These are phyloP conservation scores for Vidua macroura DNA, from an alignment of 2,113 vertebrate species.

Conservation along the genomic window DNA sequence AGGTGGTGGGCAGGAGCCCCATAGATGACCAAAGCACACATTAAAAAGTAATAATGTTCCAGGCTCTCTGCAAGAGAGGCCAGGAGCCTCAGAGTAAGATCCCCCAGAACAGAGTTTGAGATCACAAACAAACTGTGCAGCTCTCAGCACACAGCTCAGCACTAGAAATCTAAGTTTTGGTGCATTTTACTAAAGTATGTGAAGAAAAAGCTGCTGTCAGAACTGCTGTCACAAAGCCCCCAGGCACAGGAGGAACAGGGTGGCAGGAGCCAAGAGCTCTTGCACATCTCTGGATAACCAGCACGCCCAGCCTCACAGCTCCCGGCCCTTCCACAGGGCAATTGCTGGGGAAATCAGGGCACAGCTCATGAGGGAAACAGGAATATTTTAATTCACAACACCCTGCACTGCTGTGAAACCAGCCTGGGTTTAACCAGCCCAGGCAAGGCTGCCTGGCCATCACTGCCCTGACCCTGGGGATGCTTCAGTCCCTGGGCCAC, in stretches of 20 bases:
- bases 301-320: background rate
- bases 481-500: background rate
- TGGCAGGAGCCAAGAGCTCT: background rate
- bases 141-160: background rate
- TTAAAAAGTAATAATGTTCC: background rate
- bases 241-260: background rate
- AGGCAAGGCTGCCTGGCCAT: background rate
- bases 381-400: slow-evolving; percentile 28
- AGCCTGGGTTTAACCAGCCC: slow-evolving; percentile 21
- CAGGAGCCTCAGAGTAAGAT: background rate
- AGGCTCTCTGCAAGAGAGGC: background rate
- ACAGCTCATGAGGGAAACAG: background rate
- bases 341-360: background rate
- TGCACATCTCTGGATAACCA: background rate
- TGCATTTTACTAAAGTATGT: background rate
- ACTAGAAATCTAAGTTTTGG: background rate
- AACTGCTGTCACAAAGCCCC: background rate
- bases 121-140: rapidly evolving
- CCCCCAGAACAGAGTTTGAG: background rate
- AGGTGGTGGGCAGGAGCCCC: background rate
- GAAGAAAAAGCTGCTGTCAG: background rate
- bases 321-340: background rate
- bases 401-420: slow-evolving; percentile 4
- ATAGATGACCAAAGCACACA: rapidly evolving
- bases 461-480: background rate